Conservation (phyloP, 2,113 vertebrate genomes). For the Lepisosteus oculatus region DNA sequence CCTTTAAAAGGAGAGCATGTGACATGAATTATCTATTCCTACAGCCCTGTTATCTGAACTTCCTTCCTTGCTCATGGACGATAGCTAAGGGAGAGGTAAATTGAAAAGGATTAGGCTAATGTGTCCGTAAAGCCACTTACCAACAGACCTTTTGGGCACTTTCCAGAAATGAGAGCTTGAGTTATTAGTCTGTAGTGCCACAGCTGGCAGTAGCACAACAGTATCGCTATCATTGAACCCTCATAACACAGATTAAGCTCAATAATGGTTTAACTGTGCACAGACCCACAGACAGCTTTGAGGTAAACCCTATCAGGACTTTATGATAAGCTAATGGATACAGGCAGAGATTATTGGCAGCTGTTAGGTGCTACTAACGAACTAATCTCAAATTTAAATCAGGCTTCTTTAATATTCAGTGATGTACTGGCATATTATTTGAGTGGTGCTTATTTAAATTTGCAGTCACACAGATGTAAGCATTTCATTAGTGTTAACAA, state of each 20-base stretch:
- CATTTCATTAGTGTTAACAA: too few species aligned
- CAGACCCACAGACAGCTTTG: background rate
- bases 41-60: conserved; percentile 15
- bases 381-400: background rate
- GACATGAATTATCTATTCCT: background rate
- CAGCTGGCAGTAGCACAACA: conserved; percentile 48
- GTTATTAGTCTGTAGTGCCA: conserved; percentile 50
- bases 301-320: background rate
- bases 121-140: conserved; percentile 58
- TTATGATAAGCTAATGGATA: background rate
- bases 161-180: conserved; percentile 50
- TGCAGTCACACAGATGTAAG: too few species aligned
- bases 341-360: background rate
- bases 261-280: background rate
- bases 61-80: conserved; percentile 37
- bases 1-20: conserved; percentile 36
- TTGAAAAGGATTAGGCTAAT: conserved; percentile 63
- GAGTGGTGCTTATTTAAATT: background rate
- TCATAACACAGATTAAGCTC: background rate
- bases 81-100: conserved; percentile 48
- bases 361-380: background rate
- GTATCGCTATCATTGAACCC: background rate
- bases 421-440: background rate
- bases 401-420: background rate
- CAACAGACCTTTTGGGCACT: conserved; percentile 42